Conservation (phyloP, 1,140 invertebrate species). For the Teleogryllus occipitalis region DNA sequence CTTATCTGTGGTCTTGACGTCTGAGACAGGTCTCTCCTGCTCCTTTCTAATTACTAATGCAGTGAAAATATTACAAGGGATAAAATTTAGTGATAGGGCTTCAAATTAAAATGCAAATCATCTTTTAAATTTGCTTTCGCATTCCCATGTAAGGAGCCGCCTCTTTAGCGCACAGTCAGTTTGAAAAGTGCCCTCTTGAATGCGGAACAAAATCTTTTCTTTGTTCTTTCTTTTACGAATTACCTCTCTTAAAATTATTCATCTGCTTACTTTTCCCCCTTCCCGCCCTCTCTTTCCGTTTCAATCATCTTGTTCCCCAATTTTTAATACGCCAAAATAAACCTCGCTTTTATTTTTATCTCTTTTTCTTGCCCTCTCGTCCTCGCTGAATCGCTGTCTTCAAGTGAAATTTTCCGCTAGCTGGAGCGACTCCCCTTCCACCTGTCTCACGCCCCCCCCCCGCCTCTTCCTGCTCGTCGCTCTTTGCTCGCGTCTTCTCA, state of each 20-base stretch:
- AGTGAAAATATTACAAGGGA: neutral
- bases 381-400: neutral
- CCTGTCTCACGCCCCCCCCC: neutral
- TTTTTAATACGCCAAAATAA: slow-evolving; percentile 13
- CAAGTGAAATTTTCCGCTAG: slow-evolving; percentile 18
- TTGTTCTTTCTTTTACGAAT: slow-evolving; percentile 8
- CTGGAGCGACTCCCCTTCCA: neutral
- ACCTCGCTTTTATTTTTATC: slow-evolving; percentile 8
- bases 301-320: slow-evolving; percentile 16
- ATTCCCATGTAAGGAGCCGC: neutral
- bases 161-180: too few species aligned
- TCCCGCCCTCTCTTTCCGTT: neutral
- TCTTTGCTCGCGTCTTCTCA: neutral
- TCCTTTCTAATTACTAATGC: neutral
- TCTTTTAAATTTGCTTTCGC: neutral
- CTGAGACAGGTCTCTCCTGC: too few species aligned
- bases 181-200: neutral
- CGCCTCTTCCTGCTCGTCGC: neutral
- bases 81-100: neutral
- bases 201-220: slow-evolving; percentile 7
- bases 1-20: too few species aligned
- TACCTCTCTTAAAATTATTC: slow-evolving; percentile 11
- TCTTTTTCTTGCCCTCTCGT: slow-evolving; percentile 10
- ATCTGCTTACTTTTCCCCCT: neutral
- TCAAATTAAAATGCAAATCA: neutral